phyloP scores from a whole-genome alignment of 1,140 invertebrate species.

The Apolygus lucorum region DNA sequence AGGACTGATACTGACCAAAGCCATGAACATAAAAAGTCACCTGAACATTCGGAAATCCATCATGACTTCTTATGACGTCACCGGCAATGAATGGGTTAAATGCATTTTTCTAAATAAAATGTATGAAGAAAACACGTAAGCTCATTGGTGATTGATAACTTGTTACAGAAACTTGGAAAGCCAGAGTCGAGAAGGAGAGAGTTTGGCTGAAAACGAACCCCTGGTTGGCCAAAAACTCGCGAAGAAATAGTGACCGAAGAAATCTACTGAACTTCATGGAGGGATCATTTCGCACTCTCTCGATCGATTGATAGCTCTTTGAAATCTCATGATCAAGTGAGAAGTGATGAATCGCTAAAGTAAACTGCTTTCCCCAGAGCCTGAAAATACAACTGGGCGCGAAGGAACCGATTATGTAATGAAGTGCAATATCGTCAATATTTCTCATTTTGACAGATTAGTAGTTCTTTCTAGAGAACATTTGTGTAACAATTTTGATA shows the following conservation, averaged over 20 bases:
- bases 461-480: too few species aligned
- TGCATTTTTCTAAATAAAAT: background rate
- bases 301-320: slow-evolving; percentile 26
- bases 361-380: too few species aligned
- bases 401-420: too few species aligned
- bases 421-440: too few species aligned
- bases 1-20: too few species aligned
- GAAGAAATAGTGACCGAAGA: slow-evolving; percentile 24
- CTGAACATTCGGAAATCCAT: background rate
- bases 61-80: too few species aligned
- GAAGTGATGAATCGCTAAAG: too few species aligned
- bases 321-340: too few species aligned
- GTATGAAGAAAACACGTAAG: background rate
- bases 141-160: background rate
- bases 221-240: slow-evolving; percentile 29
- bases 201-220: slow-evolving; percentile 31
- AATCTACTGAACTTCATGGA: slow-evolving; percentile 27
- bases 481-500: too few species aligned
- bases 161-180: slow-evolving; percentile 29
- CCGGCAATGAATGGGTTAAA: background rate
- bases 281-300: slow-evolving; percentile 31
- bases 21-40: too few species aligned
- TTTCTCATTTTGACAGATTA: too few species aligned
- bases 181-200: slow-evolving; percentile 30
- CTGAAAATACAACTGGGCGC: too few species aligned